Evolutionary conservation across 2,113 vertebrate genomes (phyloP), one percentile per base, ranked within the genome.

Genomic region (Spea multiplicata): DNA sequence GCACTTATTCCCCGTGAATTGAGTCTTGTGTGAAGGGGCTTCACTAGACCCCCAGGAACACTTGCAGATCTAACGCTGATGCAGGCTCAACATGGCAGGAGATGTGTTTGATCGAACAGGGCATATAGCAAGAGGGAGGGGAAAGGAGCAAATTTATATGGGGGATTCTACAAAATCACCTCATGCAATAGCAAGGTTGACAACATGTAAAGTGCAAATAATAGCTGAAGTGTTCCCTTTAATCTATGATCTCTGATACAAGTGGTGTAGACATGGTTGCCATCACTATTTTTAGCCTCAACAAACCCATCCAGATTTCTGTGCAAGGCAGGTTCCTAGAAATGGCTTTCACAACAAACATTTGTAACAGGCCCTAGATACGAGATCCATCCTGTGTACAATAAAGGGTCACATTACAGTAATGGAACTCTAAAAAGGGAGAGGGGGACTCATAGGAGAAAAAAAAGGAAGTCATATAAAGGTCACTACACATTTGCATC

Each of bases 201-300:
- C 30, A 30, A 30, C 30, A 30, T 30, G 30, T 30, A 30, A 30
- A 30, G 30, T 30, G 30, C 30, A 30, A 30, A 30, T 30, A 2
- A 30, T 30, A 30, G 30, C 30, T 30, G 30, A 2, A 30, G 30
- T 30, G 30, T 30, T 30, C 1, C 30, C 30, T 30, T 30, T 30
- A 30, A 30, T 30, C 30, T 30, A 30, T 30, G 30, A 30, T 30
- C 30, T 30, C 30, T 30, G 30, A 30, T 30, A 66, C 55, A 80
- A 59, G 74, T 71, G 50, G 68, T 61, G 52, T 71, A 80, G 71
- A 57, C 52, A 68, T 5, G 9, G 64, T 68, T 80, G 71, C 71
- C 70, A 80, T 68, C n/a, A 66, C 78, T 80, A 80, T 80, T 80
- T 80, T 80, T 80, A 74, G 64, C 6, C 64, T 68, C 14, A 44